Evolutionary conservation across 1,140 invertebrate species (phyloP), one percentile per base, ranked within the genome.

Genomic region (Chlorops oryzae): DNA sequence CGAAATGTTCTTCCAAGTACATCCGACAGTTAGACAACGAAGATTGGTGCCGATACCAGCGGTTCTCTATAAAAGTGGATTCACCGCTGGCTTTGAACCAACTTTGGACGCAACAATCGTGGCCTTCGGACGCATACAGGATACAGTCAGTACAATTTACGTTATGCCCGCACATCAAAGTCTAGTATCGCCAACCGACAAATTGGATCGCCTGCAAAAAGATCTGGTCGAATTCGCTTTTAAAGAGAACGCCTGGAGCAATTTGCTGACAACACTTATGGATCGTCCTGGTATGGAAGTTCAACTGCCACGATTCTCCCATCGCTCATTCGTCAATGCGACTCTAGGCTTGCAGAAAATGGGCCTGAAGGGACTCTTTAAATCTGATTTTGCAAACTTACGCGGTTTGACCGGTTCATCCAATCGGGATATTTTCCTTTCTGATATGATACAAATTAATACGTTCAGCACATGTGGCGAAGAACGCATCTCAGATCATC

Each of bases 1-100:
- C 2, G 88, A 90, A 69, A 80, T 90, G 75, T 88, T 89, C 64
- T 90, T 90, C 59, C 85, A 88, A 5, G 86, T 89, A 0, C 80
- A 84, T 17, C 87, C 87, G 0, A 83, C 84, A 0, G 81, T 87
- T 0, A 77, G 86, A 27, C 85, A 88, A 67, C 74, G 88, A 15
- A 80, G 87, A 40, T 70, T 92, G 2, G 80, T 92, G 2, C 87
- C 86, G 1, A 84, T 91, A 21, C 88, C 88, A 4, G 87, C 88
- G 0, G 86, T 84, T 0, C 83, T 90, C 0, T 89, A 85, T 73
- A 81, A 81, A 58, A 77, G 74, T 1, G 83, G 83, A 5, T 88
- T 91, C 44, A 65, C 87, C 5, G 88, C 87, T 13, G 87, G 87
- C 1, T 90, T 90, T 56, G 89, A 91, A 51, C 85, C 86, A 0